phyloP scores from a whole-genome alignment of 1,140 invertebrate genomes.

The Phymastichus coffea region DNA sequence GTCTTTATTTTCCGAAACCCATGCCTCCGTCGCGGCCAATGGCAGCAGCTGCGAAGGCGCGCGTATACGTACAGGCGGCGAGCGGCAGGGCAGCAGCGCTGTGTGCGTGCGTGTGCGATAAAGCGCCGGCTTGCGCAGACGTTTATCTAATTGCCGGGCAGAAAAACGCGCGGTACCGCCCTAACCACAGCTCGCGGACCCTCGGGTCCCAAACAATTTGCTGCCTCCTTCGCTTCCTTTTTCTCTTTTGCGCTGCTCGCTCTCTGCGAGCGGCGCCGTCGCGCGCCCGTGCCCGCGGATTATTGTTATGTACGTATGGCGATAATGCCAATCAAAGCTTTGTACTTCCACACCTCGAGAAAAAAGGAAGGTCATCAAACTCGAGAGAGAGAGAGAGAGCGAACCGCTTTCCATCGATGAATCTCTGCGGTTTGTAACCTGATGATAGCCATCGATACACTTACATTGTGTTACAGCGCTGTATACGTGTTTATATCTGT shows the following conservation, averaged over 20 bases:
- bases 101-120: too few species aligned
- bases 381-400: too few species aligned
- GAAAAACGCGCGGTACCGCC: constrained; percentile 54
- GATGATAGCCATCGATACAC: constrained; percentile 15
- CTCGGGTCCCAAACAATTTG: constrained; percentile 39
- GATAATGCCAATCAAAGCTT: too few species aligned
- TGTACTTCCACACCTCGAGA: background rate
- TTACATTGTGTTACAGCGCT: background rate
- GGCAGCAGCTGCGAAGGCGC: too few species aligned
- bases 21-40: too few species aligned
- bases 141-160: constrained; percentile 57
- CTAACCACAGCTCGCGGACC: constrained; percentile 54
- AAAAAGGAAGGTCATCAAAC: constrained; percentile 4
- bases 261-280: too few species aligned
- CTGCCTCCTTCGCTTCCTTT: too few species aligned
- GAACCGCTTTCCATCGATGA: constrained; percentile 15
- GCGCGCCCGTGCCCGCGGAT: too few species aligned
- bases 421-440: constrained; percentile 3
- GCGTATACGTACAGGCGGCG: constrained; percentile 20
- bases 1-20: too few species aligned
- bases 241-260: too few species aligned
- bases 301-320: too few species aligned
- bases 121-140: constrained; percentile 38
- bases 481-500: too few species aligned
- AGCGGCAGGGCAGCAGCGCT: background rate